Percentiles rank a stretch among this genome's conserved stretches.
Conservation (phyloP, 2,888 invertebrate species). For the Cremastinae sp. region DNA sequence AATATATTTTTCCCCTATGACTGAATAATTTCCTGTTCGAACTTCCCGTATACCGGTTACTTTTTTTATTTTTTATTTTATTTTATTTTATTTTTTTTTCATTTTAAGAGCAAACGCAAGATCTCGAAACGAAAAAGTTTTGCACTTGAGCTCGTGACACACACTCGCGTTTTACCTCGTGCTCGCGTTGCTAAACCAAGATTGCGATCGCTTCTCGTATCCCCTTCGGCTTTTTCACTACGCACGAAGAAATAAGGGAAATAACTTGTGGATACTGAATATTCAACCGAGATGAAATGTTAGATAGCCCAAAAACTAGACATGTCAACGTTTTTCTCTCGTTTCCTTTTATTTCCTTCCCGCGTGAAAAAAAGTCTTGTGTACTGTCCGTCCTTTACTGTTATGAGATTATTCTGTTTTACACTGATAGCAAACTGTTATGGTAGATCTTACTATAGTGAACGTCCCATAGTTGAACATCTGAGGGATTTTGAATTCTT, state of each 20-base stretch:
- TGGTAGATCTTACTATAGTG: too few relatives aligned
- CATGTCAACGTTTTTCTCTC: neutral
- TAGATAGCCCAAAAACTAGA: too few relatives aligned
- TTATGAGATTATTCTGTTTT: too few relatives aligned
- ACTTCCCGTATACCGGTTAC: too few relatives aligned
- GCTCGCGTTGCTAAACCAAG: neutral
- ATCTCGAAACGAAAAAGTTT: slow-evolving; percentile 1
- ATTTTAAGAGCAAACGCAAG: neutral
- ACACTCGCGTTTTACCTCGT: neutral
- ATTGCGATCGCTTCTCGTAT: slow-evolving; percentile 27
- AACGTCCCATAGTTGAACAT: too few relatives aligned
- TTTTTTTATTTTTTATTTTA: too few relatives aligned
- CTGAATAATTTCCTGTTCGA: too few relatives aligned
- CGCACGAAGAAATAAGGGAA: neutral
- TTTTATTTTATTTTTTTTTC: neutral
- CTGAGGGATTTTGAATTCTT: too few relatives aligned
- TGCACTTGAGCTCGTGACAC: neutral
- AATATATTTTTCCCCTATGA: too few relatives aligned
- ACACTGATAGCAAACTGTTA: too few relatives aligned
- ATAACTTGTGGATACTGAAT: neutral
- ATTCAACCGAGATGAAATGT: neutral
- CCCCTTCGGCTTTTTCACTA: slow-evolving; percentile 12
- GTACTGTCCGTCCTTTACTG: too few relatives aligned
- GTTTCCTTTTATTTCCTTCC: slow-evolving; percentile 9
- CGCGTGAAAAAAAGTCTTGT: slow-evolving; percentile 27